A percentile compares a stretch with the other conserved stretches of the same genome.
Conservation (phyloP, 1,140 invertebrate genomes). For the Euglossa dilemma region DNA sequence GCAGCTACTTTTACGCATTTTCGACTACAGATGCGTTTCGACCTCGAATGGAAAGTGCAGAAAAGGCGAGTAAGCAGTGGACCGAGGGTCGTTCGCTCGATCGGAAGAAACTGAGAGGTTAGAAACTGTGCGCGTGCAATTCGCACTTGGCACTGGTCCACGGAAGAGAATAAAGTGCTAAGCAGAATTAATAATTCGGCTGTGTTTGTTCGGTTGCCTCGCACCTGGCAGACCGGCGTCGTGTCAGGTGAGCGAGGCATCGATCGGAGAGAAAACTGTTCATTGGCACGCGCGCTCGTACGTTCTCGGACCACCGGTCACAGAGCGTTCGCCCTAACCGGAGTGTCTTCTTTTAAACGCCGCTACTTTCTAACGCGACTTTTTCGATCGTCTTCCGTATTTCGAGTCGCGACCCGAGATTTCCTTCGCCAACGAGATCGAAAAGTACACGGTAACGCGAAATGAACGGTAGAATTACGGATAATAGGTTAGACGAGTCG, state of each 20-base stretch:
- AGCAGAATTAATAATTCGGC: conserved; percentile 61
- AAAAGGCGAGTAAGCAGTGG: neutral
- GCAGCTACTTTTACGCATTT: neutral
- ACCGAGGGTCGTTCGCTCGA: conserved; percentile 27
- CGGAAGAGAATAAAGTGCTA: conserved; percentile 57
- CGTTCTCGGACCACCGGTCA: neutral
- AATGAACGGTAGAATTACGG: neutral
- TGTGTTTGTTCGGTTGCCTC: conserved; percentile 40
- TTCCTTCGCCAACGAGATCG: neutral
- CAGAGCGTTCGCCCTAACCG: conserved; percentile 22
- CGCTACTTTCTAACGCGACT: conserved; percentile 1
- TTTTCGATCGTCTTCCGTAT: neutral
- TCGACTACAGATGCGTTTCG: no score
- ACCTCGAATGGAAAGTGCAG: neutral
- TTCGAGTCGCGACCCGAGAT: neutral
- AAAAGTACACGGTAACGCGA: neutral
- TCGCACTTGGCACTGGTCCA: conserved; percentile 63
- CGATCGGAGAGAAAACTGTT: conserved; percentile 54
- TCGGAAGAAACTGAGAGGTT: conserved; percentile 45
- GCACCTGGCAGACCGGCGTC: conserved; percentile 50
- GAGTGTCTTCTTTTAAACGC: neutral
- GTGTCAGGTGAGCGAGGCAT: conserved; percentile 57
- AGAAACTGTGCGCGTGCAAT: conserved; percentile 55
- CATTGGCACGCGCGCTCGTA: conserved; percentile 39
- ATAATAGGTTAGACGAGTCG: no score